Percentiles rank a stretch among this genome's conserved stretches.
Conservation (phyloP, 2,113 vertebrate genomes). For the Tautogolabrus adspersus region DNA sequence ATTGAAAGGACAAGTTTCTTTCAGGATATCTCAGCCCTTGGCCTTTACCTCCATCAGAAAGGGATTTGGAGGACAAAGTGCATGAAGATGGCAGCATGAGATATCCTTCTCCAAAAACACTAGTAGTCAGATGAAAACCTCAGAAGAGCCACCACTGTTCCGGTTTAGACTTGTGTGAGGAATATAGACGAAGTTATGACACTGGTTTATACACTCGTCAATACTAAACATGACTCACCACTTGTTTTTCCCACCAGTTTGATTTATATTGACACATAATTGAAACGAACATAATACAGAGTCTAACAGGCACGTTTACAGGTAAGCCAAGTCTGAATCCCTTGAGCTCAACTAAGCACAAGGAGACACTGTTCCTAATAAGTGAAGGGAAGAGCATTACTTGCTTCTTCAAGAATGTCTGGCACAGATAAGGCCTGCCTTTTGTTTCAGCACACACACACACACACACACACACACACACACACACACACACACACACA, state of each 20-base stretch:
- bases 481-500: conserved; percentile 8
- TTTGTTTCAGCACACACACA: conserved; percentile 34
- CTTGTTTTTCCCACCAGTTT: background rate
- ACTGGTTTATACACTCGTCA: background rate
- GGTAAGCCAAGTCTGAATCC: conserved; percentile 34
- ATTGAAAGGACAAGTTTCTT: conserved; percentile 47
- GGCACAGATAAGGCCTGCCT: conserved; percentile 37
- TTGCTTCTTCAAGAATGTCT: conserved; percentile 61
- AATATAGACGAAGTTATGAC: conserved; percentile 1
- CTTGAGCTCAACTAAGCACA: conserved; percentile 16
- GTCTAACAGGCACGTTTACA: conserved; percentile 27
- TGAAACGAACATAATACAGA: conserved; percentile 2
- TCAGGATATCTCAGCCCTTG: conserved; percentile 37
- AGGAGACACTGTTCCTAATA: conserved; percentile 38
- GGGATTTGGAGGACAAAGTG: background rate
- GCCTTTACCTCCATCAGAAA: conserved; percentile 17
- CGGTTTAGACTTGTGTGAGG: conserved; percentile 7
- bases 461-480: background rate
- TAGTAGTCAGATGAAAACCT: background rate
- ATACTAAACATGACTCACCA: background rate
- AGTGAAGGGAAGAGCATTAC: conserved; percentile 28
- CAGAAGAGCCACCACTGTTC: conserved; percentile 1
- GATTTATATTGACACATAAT: background rate
- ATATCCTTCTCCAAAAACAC: background rate
- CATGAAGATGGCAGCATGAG: background rate